Evolutionary conservation across 1,140 invertebrate genomes (phyloP).

Genomic region (Acyrthosiphon pisum): DNA sequence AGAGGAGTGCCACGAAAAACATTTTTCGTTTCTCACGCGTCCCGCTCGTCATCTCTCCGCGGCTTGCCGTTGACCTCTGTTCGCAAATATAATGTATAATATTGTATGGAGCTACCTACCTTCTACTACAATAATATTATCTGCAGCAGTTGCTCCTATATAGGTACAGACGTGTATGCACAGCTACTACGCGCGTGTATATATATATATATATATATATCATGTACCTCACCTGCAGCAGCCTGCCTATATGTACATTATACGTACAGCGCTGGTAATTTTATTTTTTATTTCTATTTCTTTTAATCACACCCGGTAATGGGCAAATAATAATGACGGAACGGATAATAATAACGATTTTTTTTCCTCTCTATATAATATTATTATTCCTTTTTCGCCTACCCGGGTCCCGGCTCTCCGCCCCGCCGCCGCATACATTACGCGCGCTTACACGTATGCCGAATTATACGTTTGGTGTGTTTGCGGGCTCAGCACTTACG

Average conservation of each 20-base stretch:
- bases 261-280: neutral
- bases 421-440: neutral
- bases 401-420: neutral
- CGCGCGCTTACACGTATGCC: neutral
- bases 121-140: neutral
- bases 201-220: no score
- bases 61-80: neutral
- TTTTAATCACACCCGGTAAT: slow-evolving; percentile 46
- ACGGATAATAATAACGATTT: slow-evolving; percentile 48
- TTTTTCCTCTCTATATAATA: no score
- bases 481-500: neutral
- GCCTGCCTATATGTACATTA: neutral
- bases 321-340: slow-evolving; percentile 55
- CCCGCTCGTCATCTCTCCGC: neutral
- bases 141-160: no score
- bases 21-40: slow-evolving; percentile 51
- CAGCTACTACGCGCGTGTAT: no score
- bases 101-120: neutral
- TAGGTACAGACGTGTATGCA: no score
- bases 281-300: neutral
- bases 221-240: no score
- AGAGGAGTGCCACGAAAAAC: slow-evolving; percentile 31
- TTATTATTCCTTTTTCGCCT: neutral
- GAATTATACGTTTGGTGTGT: neutral
- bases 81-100: neutral